Evolutionary conservation across 2,113 vertebrate species (phyloP).

Genomic region (Channa maculata): DNA sequence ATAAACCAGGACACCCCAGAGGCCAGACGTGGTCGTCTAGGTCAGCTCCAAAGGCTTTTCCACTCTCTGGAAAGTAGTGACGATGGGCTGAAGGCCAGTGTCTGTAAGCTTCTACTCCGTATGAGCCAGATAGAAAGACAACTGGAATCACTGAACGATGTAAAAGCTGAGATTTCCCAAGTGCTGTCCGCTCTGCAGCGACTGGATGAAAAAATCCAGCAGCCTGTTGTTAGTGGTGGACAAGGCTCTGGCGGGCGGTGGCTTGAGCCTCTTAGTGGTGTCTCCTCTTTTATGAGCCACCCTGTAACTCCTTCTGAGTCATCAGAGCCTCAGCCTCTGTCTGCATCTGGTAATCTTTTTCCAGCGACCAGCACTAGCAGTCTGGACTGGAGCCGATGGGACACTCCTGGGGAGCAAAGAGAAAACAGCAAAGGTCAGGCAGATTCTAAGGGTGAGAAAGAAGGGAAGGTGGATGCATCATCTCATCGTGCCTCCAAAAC

Average conservation of each 20-base stretch:
- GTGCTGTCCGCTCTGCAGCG: slow-evolving; percentile 92
- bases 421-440: slow-evolving; percentile 58
- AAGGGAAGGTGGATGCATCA: slow-evolving; percentile 87
- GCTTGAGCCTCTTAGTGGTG: slow-evolving; percentile 80
- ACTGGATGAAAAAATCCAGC: slow-evolving; percentile 93
- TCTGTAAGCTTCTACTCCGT: slow-evolving; percentile 92
- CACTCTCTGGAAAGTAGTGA: slow-evolving; percentile 86
- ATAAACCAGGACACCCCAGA: slow-evolving; percentile 86
- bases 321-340: slow-evolving; percentile 83
- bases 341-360: slow-evolving; percentile 79
- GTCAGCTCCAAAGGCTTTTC: slow-evolving; percentile 85
- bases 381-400: slow-evolving; percentile 81
- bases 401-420: slow-evolving; percentile 47
- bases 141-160: slow-evolving; percentile 92
- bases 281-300: slow-evolving; percentile 84
- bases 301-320: slow-evolving; percentile 80
- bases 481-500: slow-evolving; percentile 87
- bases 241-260: slow-evolving; percentile 78
- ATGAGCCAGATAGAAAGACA: slow-evolving; percentile 95
- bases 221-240: slow-evolving; percentile 76
- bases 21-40: slow-evolving; percentile 81
- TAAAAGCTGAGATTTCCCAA: slow-evolving; percentile 93
- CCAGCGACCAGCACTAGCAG: slow-evolving; percentile 87
- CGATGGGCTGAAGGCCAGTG: slow-evolving; percentile 90
- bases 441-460: slow-evolving; percentile 80